These are phyloP conservation scores for Lagopus leucura DNA, from an alignment of 2,113 vertebrate genomes.

Conservation along the genomic window DNA sequence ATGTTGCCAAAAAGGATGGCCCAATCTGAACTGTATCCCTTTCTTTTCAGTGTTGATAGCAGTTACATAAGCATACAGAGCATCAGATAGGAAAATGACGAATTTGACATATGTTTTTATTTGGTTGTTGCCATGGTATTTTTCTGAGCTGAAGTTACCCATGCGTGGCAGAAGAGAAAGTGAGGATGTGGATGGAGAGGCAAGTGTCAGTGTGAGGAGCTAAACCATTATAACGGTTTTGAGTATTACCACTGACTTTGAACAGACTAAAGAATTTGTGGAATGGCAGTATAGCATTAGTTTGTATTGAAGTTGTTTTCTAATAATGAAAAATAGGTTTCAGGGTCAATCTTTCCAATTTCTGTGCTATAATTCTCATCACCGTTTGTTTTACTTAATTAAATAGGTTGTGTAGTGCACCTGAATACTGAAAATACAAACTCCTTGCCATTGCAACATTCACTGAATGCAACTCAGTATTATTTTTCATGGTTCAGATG, in stretches of 20 bases:
- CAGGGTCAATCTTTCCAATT: neutral
- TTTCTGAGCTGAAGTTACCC: neutral
- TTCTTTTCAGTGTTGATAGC: neutral
- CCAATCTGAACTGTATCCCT: neutral
- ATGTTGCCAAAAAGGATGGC: neutral
- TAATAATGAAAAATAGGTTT: neutral
- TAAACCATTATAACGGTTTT: neutral
- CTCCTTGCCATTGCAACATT: neutral
- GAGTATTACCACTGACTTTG: neutral
- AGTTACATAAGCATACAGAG: neutral
- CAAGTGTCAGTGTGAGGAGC: neutral
- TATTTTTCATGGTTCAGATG: slow-evolving; percentile 29
- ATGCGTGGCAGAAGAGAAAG: neutral
- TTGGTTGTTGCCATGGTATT: neutral
- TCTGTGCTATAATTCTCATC: neutral
- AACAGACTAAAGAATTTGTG: neutral
- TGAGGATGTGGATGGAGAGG: neutral
- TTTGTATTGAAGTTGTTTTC: neutral
- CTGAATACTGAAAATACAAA: slow-evolving; percentile 33
- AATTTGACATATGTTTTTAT: neutral
- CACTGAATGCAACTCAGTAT: neutral
- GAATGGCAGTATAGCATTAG: neutral
- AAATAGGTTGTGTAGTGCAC: neutral
- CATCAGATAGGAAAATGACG: neutral
- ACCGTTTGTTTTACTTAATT: neutral